These are phyloP conservation scores for Acanthoscelides obtectus DNA, from an alignment of 2,888 invertebrate genomes.

Conservation along the genomic window DNA sequence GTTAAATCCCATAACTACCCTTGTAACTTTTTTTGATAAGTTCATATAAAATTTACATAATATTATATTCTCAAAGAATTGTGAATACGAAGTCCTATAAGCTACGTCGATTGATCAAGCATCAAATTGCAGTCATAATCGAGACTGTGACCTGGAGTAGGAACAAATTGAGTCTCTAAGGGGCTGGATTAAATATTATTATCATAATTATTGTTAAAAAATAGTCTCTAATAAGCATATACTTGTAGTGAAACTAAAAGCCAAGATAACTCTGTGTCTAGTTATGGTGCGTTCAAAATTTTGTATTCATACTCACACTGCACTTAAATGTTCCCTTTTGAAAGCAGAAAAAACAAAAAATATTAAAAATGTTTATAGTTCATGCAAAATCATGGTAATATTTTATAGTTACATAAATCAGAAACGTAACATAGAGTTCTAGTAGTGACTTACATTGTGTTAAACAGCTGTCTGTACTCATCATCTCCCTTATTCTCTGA, in stretches of 20 bases:
- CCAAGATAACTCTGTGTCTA: background rate
- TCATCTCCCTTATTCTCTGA: constrained; percentile 93
- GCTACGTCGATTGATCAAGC: too few relatives aligned
- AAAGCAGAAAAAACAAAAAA: constrained; percentile 25
- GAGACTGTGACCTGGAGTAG: too few relatives aligned
- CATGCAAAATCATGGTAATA: background rate
- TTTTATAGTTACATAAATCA: background rate
- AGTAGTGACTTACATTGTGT: constrained; percentile 79
- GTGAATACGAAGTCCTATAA: too few relatives aligned
- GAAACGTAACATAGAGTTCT: background rate
- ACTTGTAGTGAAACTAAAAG: background rate
- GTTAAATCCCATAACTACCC: background rate
- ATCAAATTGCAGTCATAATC: too few relatives aligned
- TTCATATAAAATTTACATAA: background rate
- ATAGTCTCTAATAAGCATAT: too few relatives aligned
- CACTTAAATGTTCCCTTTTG: constrained; percentile 83
- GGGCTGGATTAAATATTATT: too few relatives aligned
- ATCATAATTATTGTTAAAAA: too few relatives aligned
- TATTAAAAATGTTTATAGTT: constrained; percentile 4
- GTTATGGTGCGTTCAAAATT: background rate
- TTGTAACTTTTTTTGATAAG: background rate
- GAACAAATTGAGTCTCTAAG: too few relatives aligned
- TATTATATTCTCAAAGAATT: too few relatives aligned
- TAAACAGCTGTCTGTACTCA: constrained; percentile 88
- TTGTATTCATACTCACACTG: constrained; percentile 70